phyloP scores from a whole-genome alignment of 2,888 invertebrate genomes.

The Diachrysia chrysitis region DNA sequence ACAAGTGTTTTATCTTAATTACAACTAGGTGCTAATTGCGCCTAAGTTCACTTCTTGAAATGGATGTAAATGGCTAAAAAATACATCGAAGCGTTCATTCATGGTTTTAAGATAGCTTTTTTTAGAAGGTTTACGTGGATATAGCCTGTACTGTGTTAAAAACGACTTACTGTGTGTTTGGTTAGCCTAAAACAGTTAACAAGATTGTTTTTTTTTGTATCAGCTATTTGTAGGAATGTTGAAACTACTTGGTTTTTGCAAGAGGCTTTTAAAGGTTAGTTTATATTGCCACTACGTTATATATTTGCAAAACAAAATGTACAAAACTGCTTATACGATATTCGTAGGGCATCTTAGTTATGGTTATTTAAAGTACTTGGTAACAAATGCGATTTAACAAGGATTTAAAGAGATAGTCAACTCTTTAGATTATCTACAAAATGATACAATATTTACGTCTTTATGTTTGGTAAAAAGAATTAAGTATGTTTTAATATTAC shows the following conservation, averaged over 20 bases:
- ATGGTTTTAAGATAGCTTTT: slow-evolving; percentile 17
- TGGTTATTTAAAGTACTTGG: too few relatives aligned
- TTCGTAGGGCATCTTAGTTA: too few relatives aligned
- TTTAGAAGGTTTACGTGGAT: slow-evolving; percentile 3
- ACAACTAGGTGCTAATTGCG: slow-evolving; percentile 7
- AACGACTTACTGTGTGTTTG: slow-evolving; percentile 9
- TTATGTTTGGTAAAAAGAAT: too few relatives aligned
- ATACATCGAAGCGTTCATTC: slow-evolving; percentile 20
- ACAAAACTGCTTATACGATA: too few relatives aligned
- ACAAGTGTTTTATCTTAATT: neutral
- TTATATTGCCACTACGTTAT: too few relatives aligned
- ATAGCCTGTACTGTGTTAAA: slow-evolving; percentile 8
- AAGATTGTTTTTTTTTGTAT: neutral
- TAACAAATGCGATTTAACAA: too few relatives aligned
- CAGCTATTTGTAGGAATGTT: neutral
- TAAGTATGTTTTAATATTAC: too few relatives aligned
- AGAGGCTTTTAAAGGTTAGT: too few relatives aligned
- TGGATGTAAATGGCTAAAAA: slow-evolving; percentile 13
- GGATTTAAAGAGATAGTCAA: too few relatives aligned
- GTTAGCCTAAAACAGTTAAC: neutral
- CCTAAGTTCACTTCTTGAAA: neutral
- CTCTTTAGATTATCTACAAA: too few relatives aligned
- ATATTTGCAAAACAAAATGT: too few relatives aligned
- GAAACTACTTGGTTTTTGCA: neutral
- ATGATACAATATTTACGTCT: too few relatives aligned